phyloP scores from a whole-genome alignment of 2,113 vertebrate species.

The Indicator indicator region DNA sequence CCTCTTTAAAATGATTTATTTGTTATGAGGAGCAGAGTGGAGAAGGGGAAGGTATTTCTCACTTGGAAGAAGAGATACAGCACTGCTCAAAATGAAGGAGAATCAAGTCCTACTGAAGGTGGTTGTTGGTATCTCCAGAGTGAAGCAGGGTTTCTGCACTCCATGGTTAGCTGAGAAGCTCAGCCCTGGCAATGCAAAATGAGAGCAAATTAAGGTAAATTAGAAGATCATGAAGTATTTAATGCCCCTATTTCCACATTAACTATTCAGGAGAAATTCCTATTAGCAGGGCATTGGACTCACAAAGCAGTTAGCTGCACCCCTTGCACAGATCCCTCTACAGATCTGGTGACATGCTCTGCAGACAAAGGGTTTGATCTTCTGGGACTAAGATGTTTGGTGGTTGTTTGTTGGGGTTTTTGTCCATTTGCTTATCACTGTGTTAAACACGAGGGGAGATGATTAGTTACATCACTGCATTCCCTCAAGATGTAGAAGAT shows the following conservation, averaged over 20 bases:
- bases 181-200: not conserved
- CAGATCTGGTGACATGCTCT: not conserved
- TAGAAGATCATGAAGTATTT: constrained; percentile 24
- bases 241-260: constrained; percentile 34
- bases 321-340: not conserved
- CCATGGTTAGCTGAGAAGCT: not conserved
- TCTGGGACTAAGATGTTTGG: not conserved
- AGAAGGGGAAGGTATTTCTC: not conserved
- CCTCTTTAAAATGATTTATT: not conserved
- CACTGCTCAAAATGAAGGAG: not conserved
- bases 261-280: constrained; percentile 53
- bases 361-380: constrained; percentile 6
- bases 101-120: not conserved
- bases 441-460: not conserved
- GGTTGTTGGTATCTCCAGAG: not conserved
- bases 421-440: not conserved
- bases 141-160: not conserved
- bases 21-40: not conserved
- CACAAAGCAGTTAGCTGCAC: constrained; percentile 41
- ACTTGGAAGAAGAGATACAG: not conserved
- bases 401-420: not conserved
- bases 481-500: not conserved
- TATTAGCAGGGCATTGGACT: constrained; percentile 18
- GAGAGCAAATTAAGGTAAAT: constrained; percentile 38
- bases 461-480: not conserved